Evolutionary conservation across 2,888 invertebrate genomes (phyloP), one percentile per base, ranked within the genome.

Genomic region (Nephrocerus scutellatus): DNA sequence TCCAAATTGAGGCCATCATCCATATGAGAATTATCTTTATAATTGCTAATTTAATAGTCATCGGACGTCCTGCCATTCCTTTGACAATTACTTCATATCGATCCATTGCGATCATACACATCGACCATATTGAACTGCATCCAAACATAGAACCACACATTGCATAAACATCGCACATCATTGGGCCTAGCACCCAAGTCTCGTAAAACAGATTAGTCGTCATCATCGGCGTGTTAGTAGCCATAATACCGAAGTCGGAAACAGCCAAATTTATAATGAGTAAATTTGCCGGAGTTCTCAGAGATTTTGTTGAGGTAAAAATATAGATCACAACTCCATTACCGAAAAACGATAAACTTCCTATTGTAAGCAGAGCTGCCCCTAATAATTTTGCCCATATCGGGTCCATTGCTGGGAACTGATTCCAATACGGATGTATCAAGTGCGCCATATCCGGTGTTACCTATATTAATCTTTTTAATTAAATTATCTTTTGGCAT

Each of bases 41-140:
- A 47, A 88, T 68, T 25, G 88, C 86, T 48, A 82, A 79, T 54
- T 82, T 86, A 58, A 80, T 84, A 35, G 84, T 84, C 75, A 91
- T 74, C 16, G 88, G 88, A 55, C 84, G 80, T 10, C 84, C 91
- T 36, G 88, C 79, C 54, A 92, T 75, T 53, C 90, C 87, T 69
- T 88, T 89, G 24, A 92, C 91, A 61, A 93, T 93, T 41, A 92
- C 92, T 64, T 89, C 88, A 75, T 92, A 93, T 53, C 93, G 78
- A 66, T 93, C 93, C 58, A 90, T 76, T 40, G 92, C 86, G 53
- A 93, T 91, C 79, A 84, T 80, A 12, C 84, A 83, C 87, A 93
- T 88, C 20, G 88, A 84, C 87, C 90, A 91, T 59, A 93, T 93
- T 43, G 91, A 92, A 53, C 77, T 77, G 63, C 89, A 86, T 44